A percentile compares a stretch with the other conserved stretches of the same genome.
Evolutionary conservation across 2,113 vertebrate species (phyloP).

Genomic region (Martes martes): DNA sequence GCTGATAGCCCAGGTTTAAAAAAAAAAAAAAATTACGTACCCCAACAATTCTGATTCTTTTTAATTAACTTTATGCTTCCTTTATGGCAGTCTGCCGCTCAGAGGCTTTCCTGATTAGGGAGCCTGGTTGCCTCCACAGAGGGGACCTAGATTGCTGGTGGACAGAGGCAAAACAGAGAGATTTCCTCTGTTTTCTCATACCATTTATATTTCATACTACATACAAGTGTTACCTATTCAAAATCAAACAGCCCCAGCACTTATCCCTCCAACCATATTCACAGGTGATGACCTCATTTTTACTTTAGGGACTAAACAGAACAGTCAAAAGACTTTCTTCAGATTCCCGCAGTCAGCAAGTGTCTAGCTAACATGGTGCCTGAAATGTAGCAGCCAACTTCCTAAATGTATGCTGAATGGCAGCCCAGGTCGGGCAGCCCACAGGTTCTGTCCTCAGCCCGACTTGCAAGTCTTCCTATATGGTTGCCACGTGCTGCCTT

Average conservation of each 20-base stretch:
- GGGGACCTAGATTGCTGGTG: background rate
- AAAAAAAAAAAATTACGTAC: background rate
- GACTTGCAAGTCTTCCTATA: no score
- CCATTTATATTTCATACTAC: background rate
- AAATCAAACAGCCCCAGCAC: background rate
- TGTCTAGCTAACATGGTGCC: background rate
- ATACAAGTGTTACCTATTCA: background rate
- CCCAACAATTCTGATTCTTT: background rate
- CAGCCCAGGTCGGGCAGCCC: background rate
- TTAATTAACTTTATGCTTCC: background rate
- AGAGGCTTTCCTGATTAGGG: background rate
- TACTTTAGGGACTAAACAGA: background rate
- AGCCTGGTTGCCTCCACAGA: background rate
- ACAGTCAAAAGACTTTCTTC: background rate
- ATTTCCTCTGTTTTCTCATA: background rate
- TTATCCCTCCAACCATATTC: background rate
- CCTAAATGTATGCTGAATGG: background rate
- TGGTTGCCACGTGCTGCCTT: background rate
- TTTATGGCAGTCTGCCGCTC: background rate
- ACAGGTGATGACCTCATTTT: background rate
- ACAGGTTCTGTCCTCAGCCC: background rate
- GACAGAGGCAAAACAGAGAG: background rate
- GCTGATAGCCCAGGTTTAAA: background rate
- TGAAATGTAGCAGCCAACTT: background rate
- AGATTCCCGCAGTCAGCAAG: background rate